Percentiles rank a stretch among this genome's conserved stretches.
Conservation (phyloP, 2,797 vertebrate species). For the Acrossocheilus fasciatus region DNA sequence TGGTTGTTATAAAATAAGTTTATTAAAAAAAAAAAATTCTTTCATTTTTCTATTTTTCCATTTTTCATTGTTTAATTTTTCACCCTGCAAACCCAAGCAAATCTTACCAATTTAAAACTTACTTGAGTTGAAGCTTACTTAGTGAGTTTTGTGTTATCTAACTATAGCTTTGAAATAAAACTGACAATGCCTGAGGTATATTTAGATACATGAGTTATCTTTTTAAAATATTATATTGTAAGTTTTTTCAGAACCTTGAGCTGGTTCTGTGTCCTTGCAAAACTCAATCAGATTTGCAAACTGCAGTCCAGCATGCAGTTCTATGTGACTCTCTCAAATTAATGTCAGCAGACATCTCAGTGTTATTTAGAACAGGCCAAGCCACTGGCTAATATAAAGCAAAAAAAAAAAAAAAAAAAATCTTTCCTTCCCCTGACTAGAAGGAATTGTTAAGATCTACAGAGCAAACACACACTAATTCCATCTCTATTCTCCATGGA, state of each 20-base stretch:
- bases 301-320: neutral
- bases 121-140: neutral
- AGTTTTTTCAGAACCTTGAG: neutral
- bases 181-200: neutral
- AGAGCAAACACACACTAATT: constrained; percentile 51
- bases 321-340: constrained; percentile 25
- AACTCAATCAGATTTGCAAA: constrained; percentile 1
- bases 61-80: neutral
- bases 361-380: constrained; percentile 40
- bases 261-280: neutral
- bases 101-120: neutral
- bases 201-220: neutral
- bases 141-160: neutral
- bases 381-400: constrained; percentile 14
- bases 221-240: neutral
- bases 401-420: neutral
- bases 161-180: neutral
- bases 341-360: constrained; percentile 45
- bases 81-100: neutral
- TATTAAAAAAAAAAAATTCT: neutral
- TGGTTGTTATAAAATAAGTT: neutral
- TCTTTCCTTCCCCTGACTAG: neutral
- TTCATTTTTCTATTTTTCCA: too few species aligned
- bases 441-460: constrained; percentile 51
- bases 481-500: constrained; percentile 47